Conservation (phyloP, 2,797 vertebrate species). For the Lerista edwardsae region DNA sequence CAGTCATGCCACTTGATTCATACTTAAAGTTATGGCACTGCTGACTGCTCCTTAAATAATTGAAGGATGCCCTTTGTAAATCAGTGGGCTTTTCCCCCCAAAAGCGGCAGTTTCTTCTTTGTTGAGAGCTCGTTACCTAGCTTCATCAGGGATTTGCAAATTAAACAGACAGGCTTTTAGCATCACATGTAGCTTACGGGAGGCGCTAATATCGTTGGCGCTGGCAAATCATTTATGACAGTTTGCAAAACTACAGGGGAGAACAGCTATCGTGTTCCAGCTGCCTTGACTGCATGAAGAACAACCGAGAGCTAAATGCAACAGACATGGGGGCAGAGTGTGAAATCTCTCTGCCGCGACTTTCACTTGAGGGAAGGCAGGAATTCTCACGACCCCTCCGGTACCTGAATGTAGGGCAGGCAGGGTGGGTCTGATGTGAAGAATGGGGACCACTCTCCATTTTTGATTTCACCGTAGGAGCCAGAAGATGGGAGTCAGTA, state of each 20-base stretch:
- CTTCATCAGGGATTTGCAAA: slow-evolving; percentile 62
- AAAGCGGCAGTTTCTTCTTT: slow-evolving; percentile 71
- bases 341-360: slow-evolving; percentile 6
- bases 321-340: slow-evolving; percentile 26
- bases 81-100: slow-evolving; percentile 67
- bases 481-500: not conserved
- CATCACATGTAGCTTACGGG: slow-evolving; percentile 41
- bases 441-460: not conserved
- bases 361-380: not conserved
- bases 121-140: slow-evolving; percentile 61
- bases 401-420: not conserved
- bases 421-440: not conserved
- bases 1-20: slow-evolving; percentile 88
- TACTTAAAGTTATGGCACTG: slow-evolving; percentile 81
- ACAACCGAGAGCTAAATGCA: slow-evolving; percentile 1
- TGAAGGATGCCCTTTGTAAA: slow-evolving; percentile 78
- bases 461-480: not conserved
- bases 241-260: slow-evolving; percentile 51
- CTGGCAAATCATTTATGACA: slow-evolving; percentile 62
- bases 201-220: slow-evolving; percentile 46
- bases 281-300: slow-evolving; percentile 24
- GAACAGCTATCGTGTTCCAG: slow-evolving; percentile 6
- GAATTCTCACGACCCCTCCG: not conserved
- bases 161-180: slow-evolving; percentile 67
- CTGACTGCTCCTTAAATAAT: slow-evolving; percentile 78